phyloP scores from a whole-genome alignment of 2,888 invertebrate species.

The Orthosia gracilis region DNA sequence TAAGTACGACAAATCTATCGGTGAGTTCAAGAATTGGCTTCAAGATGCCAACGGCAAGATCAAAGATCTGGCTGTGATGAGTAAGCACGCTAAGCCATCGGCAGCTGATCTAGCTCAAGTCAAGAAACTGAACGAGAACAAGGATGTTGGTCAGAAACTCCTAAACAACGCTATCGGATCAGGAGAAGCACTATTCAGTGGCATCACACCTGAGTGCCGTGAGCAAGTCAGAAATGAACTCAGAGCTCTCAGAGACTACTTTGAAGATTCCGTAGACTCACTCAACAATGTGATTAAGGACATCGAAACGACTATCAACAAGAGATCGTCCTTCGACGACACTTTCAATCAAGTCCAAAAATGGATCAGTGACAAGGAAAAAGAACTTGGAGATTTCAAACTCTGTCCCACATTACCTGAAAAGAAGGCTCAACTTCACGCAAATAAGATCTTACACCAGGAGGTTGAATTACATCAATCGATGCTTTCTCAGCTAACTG shows the following conservation, averaged over 20 bases:
- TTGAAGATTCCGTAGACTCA: slow-evolving; percentile 96
- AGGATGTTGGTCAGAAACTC: slow-evolving; percentile 95
- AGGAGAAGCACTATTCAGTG: slow-evolving; percentile 97
- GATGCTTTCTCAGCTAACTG: slow-evolving; percentile 95
- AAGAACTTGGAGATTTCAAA: slow-evolving; percentile 93
- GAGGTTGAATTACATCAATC: slow-evolving; percentile 97
- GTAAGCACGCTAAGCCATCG: slow-evolving; percentile 94
- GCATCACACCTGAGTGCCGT: slow-evolving; percentile 96
- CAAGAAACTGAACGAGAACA: slow-evolving; percentile 93
- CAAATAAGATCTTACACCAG: slow-evolving; percentile 95
- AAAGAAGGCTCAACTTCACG: slow-evolving; percentile 96
- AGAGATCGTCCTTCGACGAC: slow-evolving; percentile 98
- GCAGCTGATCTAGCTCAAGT: slow-evolving; percentile 94
- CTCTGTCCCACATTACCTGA: slow-evolving; percentile 96
- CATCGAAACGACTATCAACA: slow-evolving; percentile 97
- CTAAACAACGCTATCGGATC: slow-evolving; percentile 96
- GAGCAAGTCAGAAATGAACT: slow-evolving; percentile 96
- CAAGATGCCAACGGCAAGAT: slow-evolving; percentile 94
- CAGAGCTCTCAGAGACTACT: slow-evolving; percentile 94
- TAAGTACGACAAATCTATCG: slow-evolving; percentile 92
- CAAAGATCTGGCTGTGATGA: slow-evolving; percentile 93
- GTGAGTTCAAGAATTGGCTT: slow-evolving; percentile 95
- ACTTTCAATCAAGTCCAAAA: slow-evolving; percentile 96
- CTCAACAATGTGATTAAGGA: slow-evolving; percentile 96
- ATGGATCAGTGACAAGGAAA: slow-evolving; percentile 96